Conservation (phyloP, 2,797 vertebrate species). For the Crocidura indochinensis region DNA sequence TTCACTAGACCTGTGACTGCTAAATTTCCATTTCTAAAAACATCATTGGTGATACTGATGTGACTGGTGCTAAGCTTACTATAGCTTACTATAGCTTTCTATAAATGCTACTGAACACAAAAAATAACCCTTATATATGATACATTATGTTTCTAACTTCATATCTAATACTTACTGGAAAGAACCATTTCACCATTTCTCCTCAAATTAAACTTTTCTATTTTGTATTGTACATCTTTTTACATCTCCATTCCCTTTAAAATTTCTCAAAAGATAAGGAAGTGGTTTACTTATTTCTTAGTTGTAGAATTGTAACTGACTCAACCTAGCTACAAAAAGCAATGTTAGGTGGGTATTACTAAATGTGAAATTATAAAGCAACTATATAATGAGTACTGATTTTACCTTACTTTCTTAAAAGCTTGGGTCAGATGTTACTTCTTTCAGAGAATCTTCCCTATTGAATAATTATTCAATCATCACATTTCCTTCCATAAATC, state of each 20-base stretch:
- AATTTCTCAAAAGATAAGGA: conserved; percentile 1
- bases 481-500: background rate
- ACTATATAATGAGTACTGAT: background rate
- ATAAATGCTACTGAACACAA: conserved; percentile 17
- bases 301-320: background rate
- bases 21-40: conserved; percentile 14
- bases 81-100: no score
- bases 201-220: background rate
- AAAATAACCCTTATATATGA: no score
- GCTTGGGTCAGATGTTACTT: background rate
- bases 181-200: background rate
- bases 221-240: background rate
- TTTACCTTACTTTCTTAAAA: conserved; percentile 7
- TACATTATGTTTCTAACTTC: background rate
- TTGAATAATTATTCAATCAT: background rate
- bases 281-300: conserved; percentile 13
- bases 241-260: conserved; percentile 6
- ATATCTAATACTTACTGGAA: background rate
- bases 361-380: conserved; percentile 28
- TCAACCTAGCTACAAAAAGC: conserved; percentile 15
- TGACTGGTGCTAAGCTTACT: background rate
- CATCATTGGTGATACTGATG: background rate
- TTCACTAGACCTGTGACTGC: background rate
- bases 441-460: conserved; percentile 4
- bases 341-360: conserved; percentile 30